Percentiles rank a stretch among this genome's conserved stretches.
These are phyloP conservation scores for Hydroisotoma schaefferi DNA, from an alignment of 2,888 invertebrate genomes.

Conservation along the genomic window DNA sequence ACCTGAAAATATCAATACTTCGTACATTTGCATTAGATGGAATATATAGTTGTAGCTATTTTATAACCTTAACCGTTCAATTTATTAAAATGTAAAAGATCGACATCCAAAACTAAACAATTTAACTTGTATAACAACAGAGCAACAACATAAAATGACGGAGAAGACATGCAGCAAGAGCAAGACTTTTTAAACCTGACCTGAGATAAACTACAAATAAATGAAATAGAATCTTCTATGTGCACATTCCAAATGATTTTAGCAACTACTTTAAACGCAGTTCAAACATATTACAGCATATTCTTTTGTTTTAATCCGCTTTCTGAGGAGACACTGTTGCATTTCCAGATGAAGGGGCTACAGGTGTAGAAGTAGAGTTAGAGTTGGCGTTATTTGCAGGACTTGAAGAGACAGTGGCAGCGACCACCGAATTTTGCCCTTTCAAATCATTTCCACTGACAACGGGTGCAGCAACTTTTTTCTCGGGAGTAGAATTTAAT, in stretches of 20 bases:
- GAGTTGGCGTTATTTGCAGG: constrained; percentile 20
- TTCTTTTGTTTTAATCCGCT: constrained; percentile 13
- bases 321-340: constrained; percentile 10
- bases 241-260: constrained; percentile 5
- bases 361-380: constrained; percentile 11
- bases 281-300: constrained; percentile 9
- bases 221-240: constrained; percentile 6
- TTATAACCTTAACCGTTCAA: neutral
- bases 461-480: constrained; percentile 24
- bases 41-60: neutral
- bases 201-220: neutral
- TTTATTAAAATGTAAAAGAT: neutral
- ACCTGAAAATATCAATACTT: too few relatives aligned
- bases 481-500: constrained; percentile 20
- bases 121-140: too few relatives aligned
- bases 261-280: constrained; percentile 6
- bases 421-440: constrained; percentile 30
- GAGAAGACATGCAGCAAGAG: too few relatives aligned
- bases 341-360: neutral
- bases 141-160: too few relatives aligned
- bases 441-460: constrained; percentile 12
- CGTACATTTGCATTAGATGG: too few relatives aligned
- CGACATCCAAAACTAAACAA: neutral
- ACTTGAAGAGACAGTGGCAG: constrained; percentile 15
- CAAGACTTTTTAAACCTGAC: neutral